Evolutionary conservation across 2,888 invertebrate species (phyloP).

Genomic region (Heliconius ismenius): DNA sequence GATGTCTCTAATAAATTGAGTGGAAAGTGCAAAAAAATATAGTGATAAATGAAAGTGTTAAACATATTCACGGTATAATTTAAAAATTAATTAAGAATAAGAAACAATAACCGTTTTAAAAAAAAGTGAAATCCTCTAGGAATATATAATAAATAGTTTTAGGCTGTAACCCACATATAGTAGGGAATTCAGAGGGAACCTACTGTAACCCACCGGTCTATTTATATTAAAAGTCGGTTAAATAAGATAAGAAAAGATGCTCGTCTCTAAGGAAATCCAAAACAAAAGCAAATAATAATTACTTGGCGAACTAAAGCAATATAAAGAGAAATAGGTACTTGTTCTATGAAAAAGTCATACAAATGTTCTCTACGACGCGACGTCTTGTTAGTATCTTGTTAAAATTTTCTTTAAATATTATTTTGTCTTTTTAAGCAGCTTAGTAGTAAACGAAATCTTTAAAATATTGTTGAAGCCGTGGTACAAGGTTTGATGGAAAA

Average conservation of each 20-base stretch:
- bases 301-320: conserved; percentile 34
- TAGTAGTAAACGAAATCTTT: not conserved
- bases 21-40: too few relatives aligned
- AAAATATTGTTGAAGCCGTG: not conserved
- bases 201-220: too few relatives aligned
- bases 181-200: too few relatives aligned
- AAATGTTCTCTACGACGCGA: not conserved
- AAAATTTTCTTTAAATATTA: not conserved
- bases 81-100: too few relatives aligned
- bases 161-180: too few relatives aligned
- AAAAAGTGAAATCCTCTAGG: too few relatives aligned
- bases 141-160: too few relatives aligned
- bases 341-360: conserved; percentile 42
- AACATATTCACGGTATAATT: too few relatives aligned
- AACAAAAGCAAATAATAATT: conserved; percentile 34
- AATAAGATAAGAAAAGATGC: not conserved
- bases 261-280: conserved; percentile 24
- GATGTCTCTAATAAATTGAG: too few relatives aligned
- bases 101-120: too few relatives aligned
- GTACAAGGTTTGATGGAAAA: too few relatives aligned
- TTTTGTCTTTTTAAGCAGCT: not conserved
- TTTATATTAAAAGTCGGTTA: not conserved
- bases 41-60: too few relatives aligned
- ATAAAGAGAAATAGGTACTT: conserved; percentile 18
- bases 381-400: not conserved